Conservation (phyloP, 1,140 invertebrate species). For the Vanessa tameamea region DNA sequence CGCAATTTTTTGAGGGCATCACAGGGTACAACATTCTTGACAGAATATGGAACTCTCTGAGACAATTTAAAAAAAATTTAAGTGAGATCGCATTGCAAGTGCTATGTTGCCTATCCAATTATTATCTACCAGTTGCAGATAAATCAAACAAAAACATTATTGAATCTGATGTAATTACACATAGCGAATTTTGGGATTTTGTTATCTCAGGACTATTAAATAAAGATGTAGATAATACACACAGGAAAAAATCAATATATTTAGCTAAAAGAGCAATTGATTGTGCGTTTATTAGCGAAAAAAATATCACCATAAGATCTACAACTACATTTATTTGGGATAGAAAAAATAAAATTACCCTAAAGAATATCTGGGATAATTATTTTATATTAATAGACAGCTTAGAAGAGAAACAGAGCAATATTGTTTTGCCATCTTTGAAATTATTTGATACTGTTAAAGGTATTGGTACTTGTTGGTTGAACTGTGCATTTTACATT, state of each 20-base stretch:
- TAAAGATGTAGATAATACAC: slow-evolving; percentile 35
- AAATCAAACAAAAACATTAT: slow-evolving; percentile 23
- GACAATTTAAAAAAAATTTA: slow-evolving; percentile 35
- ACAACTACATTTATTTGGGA: slow-evolving; percentile 51
- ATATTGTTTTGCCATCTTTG: slow-evolving; percentile 70
- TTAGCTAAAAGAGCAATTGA: slow-evolving; percentile 67
- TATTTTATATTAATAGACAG: slow-evolving; percentile 70
- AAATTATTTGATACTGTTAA: slow-evolving; percentile 55
- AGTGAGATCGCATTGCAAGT: slow-evolving; percentile 51
- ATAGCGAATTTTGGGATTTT: slow-evolving; percentile 62
- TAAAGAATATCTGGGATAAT: slow-evolving; percentile 61
- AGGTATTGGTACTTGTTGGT: slow-evolving; percentile 55
- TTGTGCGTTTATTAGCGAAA: slow-evolving; percentile 48
- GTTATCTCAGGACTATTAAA: slow-evolving; percentile 53
- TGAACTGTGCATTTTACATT: slow-evolving; percentile 63
- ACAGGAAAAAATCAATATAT: slow-evolving; percentile 62
- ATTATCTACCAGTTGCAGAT: slow-evolving; percentile 56
- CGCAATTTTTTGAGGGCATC: slow-evolving; percentile 52
- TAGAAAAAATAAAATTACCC: slow-evolving; percentile 36
- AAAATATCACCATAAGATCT: slow-evolving; percentile 45
- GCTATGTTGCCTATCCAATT: slow-evolving; percentile 62
- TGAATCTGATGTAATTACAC: slow-evolving; percentile 50
- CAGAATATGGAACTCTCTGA: slow-evolving; percentile 61
- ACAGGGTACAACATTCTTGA: slow-evolving; percentile 61
- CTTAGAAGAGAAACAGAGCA: slow-evolving; percentile 71